Conservation (phyloP, 1,140 invertebrate genomes). For the Mylabris phalerata region DNA sequence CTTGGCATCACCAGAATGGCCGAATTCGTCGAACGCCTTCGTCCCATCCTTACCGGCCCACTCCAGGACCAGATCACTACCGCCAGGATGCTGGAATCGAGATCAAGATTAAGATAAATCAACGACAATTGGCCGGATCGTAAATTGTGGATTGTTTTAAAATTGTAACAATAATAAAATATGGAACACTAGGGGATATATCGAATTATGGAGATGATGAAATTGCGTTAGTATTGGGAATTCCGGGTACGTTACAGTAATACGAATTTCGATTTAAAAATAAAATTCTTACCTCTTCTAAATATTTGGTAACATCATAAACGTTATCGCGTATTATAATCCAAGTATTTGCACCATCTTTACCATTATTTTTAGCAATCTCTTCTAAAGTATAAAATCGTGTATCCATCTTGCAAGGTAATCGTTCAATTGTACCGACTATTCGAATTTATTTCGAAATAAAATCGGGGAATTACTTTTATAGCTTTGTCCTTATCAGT, state of each 20-base stretch:
- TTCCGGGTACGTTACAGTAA: no score
- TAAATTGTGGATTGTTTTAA: background rate
- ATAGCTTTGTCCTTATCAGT: no score
- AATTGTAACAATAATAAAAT: background rate
- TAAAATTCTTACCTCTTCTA: constrained; percentile 44
- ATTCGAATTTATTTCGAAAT: no score
- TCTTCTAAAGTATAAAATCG: constrained; percentile 47
- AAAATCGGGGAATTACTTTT: no score
- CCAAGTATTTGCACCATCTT: constrained; percentile 48
- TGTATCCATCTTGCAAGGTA: constrained; percentile 13
- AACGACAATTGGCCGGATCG: background rate
- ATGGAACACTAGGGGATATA: no score
- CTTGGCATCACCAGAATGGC: constrained; percentile 57
- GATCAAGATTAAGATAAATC: background rate
- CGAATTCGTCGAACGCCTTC: constrained; percentile 54
- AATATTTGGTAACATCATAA: constrained; percentile 59
- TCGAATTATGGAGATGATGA: no score
- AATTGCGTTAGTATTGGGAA: no score
- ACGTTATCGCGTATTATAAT: constrained; percentile 56
- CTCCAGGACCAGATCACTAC: constrained; percentile 52
- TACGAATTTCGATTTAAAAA: no score
- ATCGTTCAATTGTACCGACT: background rate
- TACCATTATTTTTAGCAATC: constrained; percentile 50
- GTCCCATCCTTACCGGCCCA: constrained; percentile 59
- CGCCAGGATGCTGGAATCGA: constrained; percentile 58